Evolutionary conservation across 2,888 invertebrate species (phyloP), one percentile per base, ranked within the genome.

Genomic region (Nomada lathburiana): DNA sequence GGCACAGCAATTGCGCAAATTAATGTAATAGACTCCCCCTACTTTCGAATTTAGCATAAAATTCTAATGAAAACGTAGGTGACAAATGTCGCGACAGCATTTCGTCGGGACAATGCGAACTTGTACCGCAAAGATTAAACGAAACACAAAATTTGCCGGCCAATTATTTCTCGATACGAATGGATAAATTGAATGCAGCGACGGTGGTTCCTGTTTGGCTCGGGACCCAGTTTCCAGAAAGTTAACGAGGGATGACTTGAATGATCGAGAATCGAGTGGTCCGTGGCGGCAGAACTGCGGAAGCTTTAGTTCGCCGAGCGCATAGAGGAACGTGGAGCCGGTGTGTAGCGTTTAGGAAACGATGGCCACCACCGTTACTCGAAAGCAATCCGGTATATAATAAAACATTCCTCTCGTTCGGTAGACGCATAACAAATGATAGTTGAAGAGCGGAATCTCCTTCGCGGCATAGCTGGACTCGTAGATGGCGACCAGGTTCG

Each of bases 351-450:
- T 23, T 55, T 13, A 67, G 29, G 0, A 26, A 23, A 44, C 26
- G 55, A 76, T 50, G 18, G n/a, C 55, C 29, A 10, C 44, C 42
- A 44, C 11, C 55, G 20, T n/a, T 75, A 36, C 36, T 7, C 11
- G 42, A 13, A 57, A 70, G 62, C 63, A 59, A 29, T 52, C 47
- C 71, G 72, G 59, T 68, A 80, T 70, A 59, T 74, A 72, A 80
- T 68, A 62, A 76, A 84, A 84, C 68, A 55, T 79, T 80, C 71
- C 72, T 71, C 63, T 83, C 83, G 60, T 80, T 74, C 71, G 57
- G 23, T 20, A 57, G 57, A 67, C 59, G 73, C 74, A 63, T 82
- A 76, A 87, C 76, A 79, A 88, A 77, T 72, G 82, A 67, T 79
- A 72, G 59, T 55, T 23, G 47, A 64, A 52, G 68, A 71, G 63